Base-by-base conservation (phyloP, 1,140 invertebrate genomes). In the Meteorus sp. region DNA sequence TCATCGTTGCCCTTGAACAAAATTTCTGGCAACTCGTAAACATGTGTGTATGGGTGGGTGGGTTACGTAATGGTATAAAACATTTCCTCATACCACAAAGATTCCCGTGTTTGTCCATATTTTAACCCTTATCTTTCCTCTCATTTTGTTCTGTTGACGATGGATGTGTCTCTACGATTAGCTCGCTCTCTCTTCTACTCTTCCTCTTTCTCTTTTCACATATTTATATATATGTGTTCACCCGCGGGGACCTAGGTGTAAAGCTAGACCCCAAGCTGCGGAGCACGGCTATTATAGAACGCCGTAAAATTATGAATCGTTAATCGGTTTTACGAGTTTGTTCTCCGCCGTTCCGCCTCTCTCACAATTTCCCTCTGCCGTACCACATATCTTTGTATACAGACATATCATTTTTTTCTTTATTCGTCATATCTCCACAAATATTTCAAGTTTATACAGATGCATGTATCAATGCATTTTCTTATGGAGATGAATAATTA, bases 251-350 rank as follows among this genome's bases (percentile, higher is more conserved):
- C 45, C 23, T 29, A 48, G 25, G 45, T 48, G 45, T 48, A 48
- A 29, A 48, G 20, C 41, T 44, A 48, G 45, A 48, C 33, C 33
- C 35, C 41, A 43, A 53, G 57, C 50, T 52, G 50, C 3, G 23
- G 33, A 53, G 44, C 39, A 51, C 52, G 45, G 59, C 44, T 60
- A 60, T 55, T 50, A 60, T 52, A 60, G 58, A 54, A 43, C 52
- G 51, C 54, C 51, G 35, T 60, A 60, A 60, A 60, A 60, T 60
- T 60, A 60, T 55, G 43, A 54, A 61, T 61, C 59, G 53, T 61
- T 61, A 51, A 61, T 52, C 51, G 27, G 54, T 52, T 56, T 56
- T 56, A 61, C 54, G 59, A 61, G 53, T 61, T 61, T 51, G 53
- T 56, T 61, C 54, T 35, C 45, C n/a, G 41, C 37, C 37, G 45